phyloP scores from a whole-genome alignment of 2,888 invertebrate species.

The Suillia variegata region DNA sequence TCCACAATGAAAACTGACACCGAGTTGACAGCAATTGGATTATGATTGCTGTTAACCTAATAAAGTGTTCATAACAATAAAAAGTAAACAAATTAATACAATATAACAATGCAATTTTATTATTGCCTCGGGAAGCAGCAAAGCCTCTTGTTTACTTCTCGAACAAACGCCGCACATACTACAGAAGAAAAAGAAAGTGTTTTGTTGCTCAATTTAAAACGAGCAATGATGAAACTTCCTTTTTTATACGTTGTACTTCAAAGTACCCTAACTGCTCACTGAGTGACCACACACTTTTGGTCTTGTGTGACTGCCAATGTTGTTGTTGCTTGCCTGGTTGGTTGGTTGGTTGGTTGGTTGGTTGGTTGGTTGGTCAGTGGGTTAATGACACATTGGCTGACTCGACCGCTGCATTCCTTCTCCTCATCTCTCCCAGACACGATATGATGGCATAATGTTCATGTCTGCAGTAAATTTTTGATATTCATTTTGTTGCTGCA shows the following conservation, averaged over 20 bases:
- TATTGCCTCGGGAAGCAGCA: no score
- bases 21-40: conserved; percentile 46
- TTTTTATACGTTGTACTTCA: not conserved
- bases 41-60: conserved; percentile 24
- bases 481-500: not conserved
- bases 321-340: not conserved
- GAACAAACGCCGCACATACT: not conserved
- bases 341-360: not conserved
- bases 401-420: not conserved
- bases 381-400: conserved; percentile 6
- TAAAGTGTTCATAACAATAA: not conserved
- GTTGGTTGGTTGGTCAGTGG: not conserved
- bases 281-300: not conserved
- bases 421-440: no score
- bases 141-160: not conserved
- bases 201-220: not conserved
- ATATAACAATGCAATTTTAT: not conserved
- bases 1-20: conserved; percentile 46
- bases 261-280: not conserved
- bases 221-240: not conserved
- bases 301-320: not conserved
- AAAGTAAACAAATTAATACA: not conserved
- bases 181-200: not conserved
- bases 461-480: not conserved
- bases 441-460: no score